Evolutionary conservation across 2,797 vertebrate species (phyloP).

Genomic region (Pangasius krempfi): DNA sequence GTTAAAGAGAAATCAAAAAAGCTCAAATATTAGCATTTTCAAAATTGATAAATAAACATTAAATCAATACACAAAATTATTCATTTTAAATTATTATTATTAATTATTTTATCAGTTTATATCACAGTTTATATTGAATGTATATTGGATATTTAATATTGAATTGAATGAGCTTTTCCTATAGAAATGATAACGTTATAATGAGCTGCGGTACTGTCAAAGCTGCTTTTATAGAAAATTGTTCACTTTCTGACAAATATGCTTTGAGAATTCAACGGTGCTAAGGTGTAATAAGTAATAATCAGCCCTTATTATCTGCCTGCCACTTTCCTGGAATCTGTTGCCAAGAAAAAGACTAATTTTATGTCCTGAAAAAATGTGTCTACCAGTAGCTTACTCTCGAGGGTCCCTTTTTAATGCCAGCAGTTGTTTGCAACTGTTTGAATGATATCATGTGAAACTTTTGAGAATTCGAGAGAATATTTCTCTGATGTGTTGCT

Average conservation of each 20-base stretch:
- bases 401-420: slow-evolving; percentile 1
- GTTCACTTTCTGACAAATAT: not conserved
- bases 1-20: not conserved
- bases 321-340: slow-evolving; percentile 30
- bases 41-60: not conserved
- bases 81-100: no score
- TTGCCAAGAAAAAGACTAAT: slow-evolving; percentile 42
- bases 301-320: slow-evolving; percentile 26
- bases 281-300: slow-evolving; percentile 9
- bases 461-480: slow-evolving; percentile 71
- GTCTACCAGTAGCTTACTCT: slow-evolving; percentile 37
- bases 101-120: not conserved
- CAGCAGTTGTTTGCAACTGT: slow-evolving; percentile 40
- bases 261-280: not conserved
- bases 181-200: not conserved
- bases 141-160: not conserved
- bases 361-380: slow-evolving; percentile 44
- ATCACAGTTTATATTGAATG: not conserved
- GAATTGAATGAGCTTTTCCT: not conserved
- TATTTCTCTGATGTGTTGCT: slow-evolving; percentile 18
- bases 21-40: not conserved
- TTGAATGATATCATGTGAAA: slow-evolving; percentile 63
- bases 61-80: no score
- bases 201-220: not conserved
- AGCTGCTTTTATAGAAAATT: not conserved